Base-by-base conservation (phyloP, 2,113 vertebrate genomes). In the Malurus alboscapulatus region DNA sequence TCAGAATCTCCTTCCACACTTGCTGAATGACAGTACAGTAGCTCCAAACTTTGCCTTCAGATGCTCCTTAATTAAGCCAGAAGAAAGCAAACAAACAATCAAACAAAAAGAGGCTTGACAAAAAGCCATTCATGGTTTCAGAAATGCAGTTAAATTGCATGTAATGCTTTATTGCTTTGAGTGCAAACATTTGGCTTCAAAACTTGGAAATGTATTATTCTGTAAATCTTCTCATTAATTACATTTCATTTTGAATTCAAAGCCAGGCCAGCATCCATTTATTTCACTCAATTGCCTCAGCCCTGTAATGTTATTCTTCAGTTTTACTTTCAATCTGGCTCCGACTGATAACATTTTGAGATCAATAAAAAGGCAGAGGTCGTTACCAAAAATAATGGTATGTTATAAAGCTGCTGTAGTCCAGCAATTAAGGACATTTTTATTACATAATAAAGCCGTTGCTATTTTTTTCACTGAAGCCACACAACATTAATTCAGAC, bases 401-500 rank as follows among this genome's bases (percentile, higher is more conserved):
- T 87, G 42, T 90, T 97, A 95, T 97, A 98, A 97, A 98, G 66
- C 87, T 96, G 77, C 85, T 95, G 83, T 94, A 85, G 82, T 96
- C 91, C 82, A 96, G 95, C 94, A 97, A 97, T 98, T 98, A 97
- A 97, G 96, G 93, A 55, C 80, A 82, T 95, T 98, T 98, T 98
- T 97, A 98, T 96, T 97, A 92, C 59, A 72, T 58, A 97, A 97
- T 97, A 97, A 98, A 97, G 84, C 30, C 59, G 53, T 36, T 55
- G 69, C 21, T 59, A 63, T 92, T 97, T 96, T 97, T 96, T 87
- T 94, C 67, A 62, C 63, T 58, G 71, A 59, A 97, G 77, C 57
- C 40, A 27, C 40, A 95, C 50, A 84, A 72, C 94, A 97, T 96
- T 97, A 97, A 97, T 96, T 97, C 79, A 87, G 86, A 94, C 77